Evolutionary conservation across 2,888 invertebrate species (phyloP), one percentile per base, ranked within the genome.

Genomic region (Erebia ligea): DNA sequence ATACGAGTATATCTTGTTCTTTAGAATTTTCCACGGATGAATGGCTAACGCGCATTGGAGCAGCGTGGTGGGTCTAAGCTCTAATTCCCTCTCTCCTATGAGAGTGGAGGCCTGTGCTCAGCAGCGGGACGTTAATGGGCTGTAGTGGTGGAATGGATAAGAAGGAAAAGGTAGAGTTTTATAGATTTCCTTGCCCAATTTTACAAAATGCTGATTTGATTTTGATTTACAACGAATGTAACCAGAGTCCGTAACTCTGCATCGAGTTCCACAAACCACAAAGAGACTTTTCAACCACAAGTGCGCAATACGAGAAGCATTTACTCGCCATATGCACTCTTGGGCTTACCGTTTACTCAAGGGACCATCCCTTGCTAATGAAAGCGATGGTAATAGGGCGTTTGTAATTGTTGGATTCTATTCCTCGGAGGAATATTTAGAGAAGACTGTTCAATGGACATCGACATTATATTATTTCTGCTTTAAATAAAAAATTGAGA

Each of bases 321-420:
- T 94, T 93, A 92, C 79, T 86, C 88, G 92, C 92, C 93, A 93
- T 94, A 94, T 93, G 93, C 86, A 91, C 87, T 80, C 84, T 84
- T 81, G 88, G 85, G 90, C 85, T 84, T 84, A 86, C 45, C 42
- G 81, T 73, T 75, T 76, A 86, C 85, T 88, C 76, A 71, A 86
- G 88, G 91, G 90, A 83, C 76, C 70, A 76, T 83, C 83, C 86
- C 79, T 80, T 79, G 82, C 86, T 88, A 86, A 88, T 88, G 87
- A 86, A 86, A 84, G 80, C 80, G 82, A 82, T 75, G 72, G 75
- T 75, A 72, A 68, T 78, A 77, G 78, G 77, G 77, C 76, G 78
- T 70, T 70, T 62, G 67, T 74, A 70, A 74, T 73, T 72, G 72
- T 63, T 66, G 64, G 56, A 65, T 71, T 15, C 68, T 62, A 62